Conservation (phyloP, 2,888 invertebrate species). For the Amorpha juglandis region DNA sequence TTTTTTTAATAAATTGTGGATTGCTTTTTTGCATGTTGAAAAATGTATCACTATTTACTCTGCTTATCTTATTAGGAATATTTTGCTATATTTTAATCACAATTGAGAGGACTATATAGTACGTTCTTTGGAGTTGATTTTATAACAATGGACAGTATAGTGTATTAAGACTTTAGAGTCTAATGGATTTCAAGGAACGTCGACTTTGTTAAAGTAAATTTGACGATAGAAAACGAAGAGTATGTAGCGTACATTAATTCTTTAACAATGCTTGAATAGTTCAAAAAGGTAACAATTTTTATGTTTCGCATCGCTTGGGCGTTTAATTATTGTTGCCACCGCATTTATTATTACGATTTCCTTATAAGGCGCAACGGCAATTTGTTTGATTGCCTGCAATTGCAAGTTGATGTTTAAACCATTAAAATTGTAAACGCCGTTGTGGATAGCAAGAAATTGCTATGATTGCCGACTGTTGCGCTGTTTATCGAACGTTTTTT, state of each 20-base stretch:
- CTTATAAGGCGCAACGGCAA: conserved; percentile 73
- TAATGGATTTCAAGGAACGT: too few relatives aligned
- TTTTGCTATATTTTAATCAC: too few relatives aligned
- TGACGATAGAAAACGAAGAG: background rate
- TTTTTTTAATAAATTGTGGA: too few relatives aligned
- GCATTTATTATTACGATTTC: conserved; percentile 72
- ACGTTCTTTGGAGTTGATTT: too few relatives aligned
- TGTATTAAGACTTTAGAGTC: too few relatives aligned
- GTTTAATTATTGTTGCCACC: conserved; percentile 76
- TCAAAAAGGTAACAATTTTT: conserved; percentile 42
- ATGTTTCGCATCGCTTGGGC: conserved; percentile 68
- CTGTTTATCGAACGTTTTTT: conserved; percentile 57
- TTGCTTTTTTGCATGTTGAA: too few relatives aligned
- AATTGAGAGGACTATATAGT: too few relatives aligned
- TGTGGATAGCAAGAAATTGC: conserved; percentile 66
- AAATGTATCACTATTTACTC: too few relatives aligned
- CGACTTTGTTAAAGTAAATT: too few relatives aligned
- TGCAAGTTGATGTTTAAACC: conserved; percentile 73
- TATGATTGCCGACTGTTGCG: conserved; percentile 56
- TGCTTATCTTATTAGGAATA: too few relatives aligned
- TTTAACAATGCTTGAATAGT: conserved; percentile 32
- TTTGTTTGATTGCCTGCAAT: conserved; percentile 78
- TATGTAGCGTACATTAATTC: background rate
- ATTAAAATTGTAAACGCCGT: conserved; percentile 69
- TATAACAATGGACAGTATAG: too few relatives aligned